These are phyloP conservation scores for Schizotus pectinicornis DNA, from an alignment of 2,888 invertebrate genomes.

Conservation along the genomic window DNA sequence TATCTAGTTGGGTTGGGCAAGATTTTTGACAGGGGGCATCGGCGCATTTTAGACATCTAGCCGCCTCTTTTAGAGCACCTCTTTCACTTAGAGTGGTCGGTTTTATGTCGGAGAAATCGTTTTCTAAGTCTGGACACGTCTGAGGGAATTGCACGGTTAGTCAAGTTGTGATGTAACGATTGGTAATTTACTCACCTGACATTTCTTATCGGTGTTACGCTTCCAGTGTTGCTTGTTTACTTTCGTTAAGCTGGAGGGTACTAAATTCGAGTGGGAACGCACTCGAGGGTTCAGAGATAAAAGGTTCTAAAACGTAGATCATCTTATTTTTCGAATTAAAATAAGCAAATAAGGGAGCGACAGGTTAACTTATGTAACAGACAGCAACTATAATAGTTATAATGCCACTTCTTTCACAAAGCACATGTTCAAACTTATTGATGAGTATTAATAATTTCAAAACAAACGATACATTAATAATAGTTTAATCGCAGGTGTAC, in stretches of 20 bases:
- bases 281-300: slow-evolving; percentile 85
- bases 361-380: background rate
- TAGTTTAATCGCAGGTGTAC: background rate
- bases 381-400: background rate
- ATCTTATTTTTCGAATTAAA: background rate
- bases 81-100: slow-evolving; percentile 96
- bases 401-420: no score
- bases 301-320: slow-evolving; percentile 73
- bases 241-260: slow-evolving; percentile 88
- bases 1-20: slow-evolving; percentile 96
- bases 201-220: slow-evolving; percentile 84
- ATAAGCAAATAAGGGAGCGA: background rate
- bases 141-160: slow-evolving; percentile 50
- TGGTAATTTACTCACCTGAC: slow-evolving; percentile 68
- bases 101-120: slow-evolving; percentile 97
- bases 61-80: slow-evolving; percentile 89
- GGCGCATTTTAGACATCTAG: slow-evolving; percentile 88
- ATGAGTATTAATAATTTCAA: slow-evolving; percentile 1
- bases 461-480: slow-evolving; percentile 1
- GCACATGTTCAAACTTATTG: no score
- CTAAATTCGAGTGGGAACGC: slow-evolving; percentile 74
- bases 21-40: slow-evolving; percentile 99
- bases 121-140: slow-evolving; percentile 74
- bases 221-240: slow-evolving; percentile 94
- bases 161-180: background rate